phyloP scores from a whole-genome alignment of 2,888 invertebrate genomes.

The Aphrophora alni region DNA sequence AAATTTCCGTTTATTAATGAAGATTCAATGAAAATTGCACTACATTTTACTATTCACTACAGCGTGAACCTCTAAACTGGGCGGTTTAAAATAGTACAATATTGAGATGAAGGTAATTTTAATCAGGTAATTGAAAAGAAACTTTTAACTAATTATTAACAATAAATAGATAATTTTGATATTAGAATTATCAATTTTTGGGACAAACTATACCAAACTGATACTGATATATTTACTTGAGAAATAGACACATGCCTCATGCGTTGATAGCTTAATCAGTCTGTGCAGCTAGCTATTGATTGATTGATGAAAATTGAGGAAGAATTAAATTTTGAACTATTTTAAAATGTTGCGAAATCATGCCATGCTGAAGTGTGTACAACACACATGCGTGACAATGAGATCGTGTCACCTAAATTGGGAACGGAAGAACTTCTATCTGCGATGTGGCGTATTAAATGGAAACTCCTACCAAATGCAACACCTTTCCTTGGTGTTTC shows the following conservation, averaged over 20 bases:
- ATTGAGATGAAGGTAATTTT: too few relatives aligned
- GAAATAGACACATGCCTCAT: not conserved
- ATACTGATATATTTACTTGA: too few relatives aligned
- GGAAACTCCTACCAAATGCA: constrained; percentile 71
- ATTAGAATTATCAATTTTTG: too few relatives aligned
- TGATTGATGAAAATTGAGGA: not conserved
- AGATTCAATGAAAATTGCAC: too few relatives aligned
- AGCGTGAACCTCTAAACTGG: too few relatives aligned
- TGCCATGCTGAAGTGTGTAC: constrained; percentile 3
- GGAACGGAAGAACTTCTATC: constrained; percentile 87
- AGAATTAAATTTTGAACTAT: not conserved
- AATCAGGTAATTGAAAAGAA: too few relatives aligned
- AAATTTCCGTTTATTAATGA: too few relatives aligned
- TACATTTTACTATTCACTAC: too few relatives aligned
- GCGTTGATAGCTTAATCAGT: not conserved
- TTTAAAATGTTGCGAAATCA: not conserved
- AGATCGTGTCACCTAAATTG: constrained; percentile 74
- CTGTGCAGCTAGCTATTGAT: not conserved
- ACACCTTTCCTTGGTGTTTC: constrained; percentile 64
- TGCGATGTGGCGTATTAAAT: constrained; percentile 58
- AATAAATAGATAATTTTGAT: too few relatives aligned
- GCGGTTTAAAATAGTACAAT: too few relatives aligned
- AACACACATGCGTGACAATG: constrained; percentile 1
- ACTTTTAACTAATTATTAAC: too few relatives aligned
- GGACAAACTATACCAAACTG: too few relatives aligned